Evolutionary conservation across 2,113 vertebrate genomes (phyloP).

Genomic region (Chamaea fasciata): DNA sequence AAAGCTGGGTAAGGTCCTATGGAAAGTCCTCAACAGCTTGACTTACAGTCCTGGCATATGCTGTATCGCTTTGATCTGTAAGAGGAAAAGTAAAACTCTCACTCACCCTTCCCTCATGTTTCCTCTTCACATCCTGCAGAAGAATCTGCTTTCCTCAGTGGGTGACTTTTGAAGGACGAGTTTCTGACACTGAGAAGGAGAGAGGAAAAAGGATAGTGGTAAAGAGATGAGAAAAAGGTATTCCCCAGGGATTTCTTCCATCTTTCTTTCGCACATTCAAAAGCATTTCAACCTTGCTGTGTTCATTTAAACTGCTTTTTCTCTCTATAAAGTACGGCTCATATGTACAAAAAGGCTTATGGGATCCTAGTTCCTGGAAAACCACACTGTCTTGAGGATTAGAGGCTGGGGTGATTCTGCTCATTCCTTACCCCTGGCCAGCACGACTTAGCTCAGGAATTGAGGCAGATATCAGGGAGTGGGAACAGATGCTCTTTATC

Average conservation of each 20-base stretch:
- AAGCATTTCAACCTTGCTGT: background rate
- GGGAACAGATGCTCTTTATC: background rate
- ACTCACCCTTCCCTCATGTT: background rate
- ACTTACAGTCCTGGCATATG: background rate
- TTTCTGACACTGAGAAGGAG: background rate
- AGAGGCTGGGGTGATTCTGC: background rate
- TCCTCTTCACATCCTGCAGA: background rate
- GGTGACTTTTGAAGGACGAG: conserved; percentile 3
- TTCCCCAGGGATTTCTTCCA: background rate
- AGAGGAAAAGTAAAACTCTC: background rate
- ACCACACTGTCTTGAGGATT: background rate
- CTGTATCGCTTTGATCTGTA: background rate
- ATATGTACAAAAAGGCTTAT: background rate
- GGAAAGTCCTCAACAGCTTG: background rate
- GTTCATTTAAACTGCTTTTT: background rate
- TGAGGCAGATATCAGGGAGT: background rate
- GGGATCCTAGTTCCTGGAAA: background rate
- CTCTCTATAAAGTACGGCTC: background rate
- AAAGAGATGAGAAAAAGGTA: background rate
- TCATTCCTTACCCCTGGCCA: background rate
- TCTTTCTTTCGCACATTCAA: background rate
- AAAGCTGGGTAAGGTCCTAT: background rate
- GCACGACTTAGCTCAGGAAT: background rate
- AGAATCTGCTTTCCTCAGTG: background rate
- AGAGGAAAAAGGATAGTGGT: background rate